These are phyloP conservation scores for Hydractinia symbiolongicarpus DNA, from an alignment of 30 jellyfish, hydroid and myxozoan genomes.

Conservation along the genomic window DNA sequence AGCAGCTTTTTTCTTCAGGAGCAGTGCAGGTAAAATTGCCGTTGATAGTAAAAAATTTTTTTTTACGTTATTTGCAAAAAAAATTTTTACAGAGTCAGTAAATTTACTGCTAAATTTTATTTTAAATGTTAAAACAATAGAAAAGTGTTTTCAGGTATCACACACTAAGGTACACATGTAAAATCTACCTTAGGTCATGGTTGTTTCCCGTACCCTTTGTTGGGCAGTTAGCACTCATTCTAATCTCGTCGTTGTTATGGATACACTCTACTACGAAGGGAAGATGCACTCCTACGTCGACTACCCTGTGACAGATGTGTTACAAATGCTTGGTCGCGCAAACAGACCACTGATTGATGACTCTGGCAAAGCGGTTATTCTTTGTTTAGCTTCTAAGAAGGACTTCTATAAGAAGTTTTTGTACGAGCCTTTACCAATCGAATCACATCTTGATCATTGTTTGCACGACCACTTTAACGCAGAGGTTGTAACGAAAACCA, in stretches of 20 bases:
- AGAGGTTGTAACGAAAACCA: conserved; percentile 97
- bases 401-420: conserved; percentile 84
- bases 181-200: conserved; percentile 44
- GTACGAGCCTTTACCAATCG: conserved; percentile 94
- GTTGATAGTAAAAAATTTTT: background rate
- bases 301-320: conserved; percentile 94
- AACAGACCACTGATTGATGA: conserved; percentile 84
- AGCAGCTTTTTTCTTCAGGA: conserved; percentile 82
- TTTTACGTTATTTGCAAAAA: background rate
- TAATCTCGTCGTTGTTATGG: conserved; percentile 80
- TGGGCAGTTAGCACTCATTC: conserved; percentile 84
- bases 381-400: conserved; percentile 81
- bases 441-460: conserved; percentile 98
- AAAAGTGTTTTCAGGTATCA: no score
- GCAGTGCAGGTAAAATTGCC: conserved; percentile 67
- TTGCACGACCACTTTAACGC: conserved; percentile 98
- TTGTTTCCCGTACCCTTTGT: conserved; percentile 86
- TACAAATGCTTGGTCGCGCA: conserved; percentile 92
- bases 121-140: background rate
- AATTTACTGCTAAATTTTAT: background rate
- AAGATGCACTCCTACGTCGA: conserved; percentile 87
- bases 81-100: background rate
- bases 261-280: conserved; percentile 90
- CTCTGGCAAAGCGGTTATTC: conserved; percentile 83
- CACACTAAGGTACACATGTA: no score